These are phyloP conservation scores for Papilio machaon DNA, from an alignment of 1,140 invertebrate species.

Conservation along the genomic window DNA sequence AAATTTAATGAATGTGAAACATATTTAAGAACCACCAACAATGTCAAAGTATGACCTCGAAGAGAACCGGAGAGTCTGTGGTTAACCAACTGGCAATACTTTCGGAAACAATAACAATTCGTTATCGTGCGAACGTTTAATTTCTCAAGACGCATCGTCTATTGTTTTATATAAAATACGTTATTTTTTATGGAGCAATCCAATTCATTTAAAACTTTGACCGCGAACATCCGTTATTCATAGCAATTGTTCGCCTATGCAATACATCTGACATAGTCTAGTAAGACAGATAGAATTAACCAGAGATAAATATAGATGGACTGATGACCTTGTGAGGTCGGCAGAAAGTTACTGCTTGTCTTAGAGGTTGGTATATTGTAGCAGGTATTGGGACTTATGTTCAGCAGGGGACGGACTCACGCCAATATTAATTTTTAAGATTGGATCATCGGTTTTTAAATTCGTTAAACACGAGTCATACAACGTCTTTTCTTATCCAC, in stretches of 20 bases:
- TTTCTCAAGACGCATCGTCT: constrained; percentile 48
- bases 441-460: too few species aligned
- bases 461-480: too few species aligned
- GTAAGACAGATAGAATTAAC: background rate
- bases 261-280: background rate
- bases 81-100: background rate
- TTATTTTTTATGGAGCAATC: constrained; percentile 42
- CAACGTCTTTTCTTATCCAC: too few species aligned
- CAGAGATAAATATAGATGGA: too few species aligned
- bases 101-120: constrained; percentile 35
- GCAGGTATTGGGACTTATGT: too few species aligned
- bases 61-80: background rate
- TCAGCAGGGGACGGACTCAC: too few species aligned
- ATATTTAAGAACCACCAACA: background rate
- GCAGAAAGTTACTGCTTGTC: too few species aligned
- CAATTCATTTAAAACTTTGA: constrained; percentile 47
- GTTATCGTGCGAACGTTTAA: constrained; percentile 50
- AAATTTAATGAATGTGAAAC: background rate
- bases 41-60: constrained; percentile 23
- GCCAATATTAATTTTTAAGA: too few species aligned
- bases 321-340: too few species aligned
- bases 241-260: constrained; percentile 36
- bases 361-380: too few species aligned
- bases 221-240: constrained; percentile 46
- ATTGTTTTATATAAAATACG: constrained; percentile 49